Evolutionary conservation across 2,888 invertebrate species (phyloP).

Genomic region (Andrena chrysosceles): DNA sequence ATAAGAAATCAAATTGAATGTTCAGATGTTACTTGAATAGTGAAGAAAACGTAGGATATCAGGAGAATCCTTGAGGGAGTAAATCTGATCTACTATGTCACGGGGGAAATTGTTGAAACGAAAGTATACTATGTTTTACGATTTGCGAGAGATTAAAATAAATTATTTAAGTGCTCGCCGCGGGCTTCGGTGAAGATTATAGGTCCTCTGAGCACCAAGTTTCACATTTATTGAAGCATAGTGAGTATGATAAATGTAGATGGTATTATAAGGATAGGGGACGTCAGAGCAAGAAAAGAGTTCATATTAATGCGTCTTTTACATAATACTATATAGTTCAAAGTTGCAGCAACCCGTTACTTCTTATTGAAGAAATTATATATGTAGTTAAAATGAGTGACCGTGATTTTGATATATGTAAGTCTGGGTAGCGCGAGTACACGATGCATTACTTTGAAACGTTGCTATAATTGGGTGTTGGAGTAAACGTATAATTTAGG

Average conservation of each 20-base stretch:
- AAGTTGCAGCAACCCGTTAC: background rate
- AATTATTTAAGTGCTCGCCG: background rate
- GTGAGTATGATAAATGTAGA: background rate
- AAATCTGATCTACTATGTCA: slow-evolving; percentile 9
- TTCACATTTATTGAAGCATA: background rate
- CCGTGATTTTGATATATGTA: too few relatives aligned
- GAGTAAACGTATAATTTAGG: too few relatives aligned
- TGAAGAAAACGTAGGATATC: background rate
- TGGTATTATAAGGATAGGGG: background rate
- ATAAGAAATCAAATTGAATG: too few relatives aligned
- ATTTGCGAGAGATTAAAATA: slow-evolving; percentile 6
- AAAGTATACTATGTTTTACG: background rate
- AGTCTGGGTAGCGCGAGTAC: too few relatives aligned
- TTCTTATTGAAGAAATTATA: background rate
- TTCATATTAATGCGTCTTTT: background rate
- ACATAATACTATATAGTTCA: background rate
- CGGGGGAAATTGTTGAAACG: slow-evolving; percentile 1
- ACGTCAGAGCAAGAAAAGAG: background rate
- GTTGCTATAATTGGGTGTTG: too few relatives aligned
- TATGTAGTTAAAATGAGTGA: background rate
- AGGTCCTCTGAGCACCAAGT: background rate
- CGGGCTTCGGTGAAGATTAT: background rate
- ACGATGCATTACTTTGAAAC: too few relatives aligned
- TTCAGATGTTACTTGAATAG: too few relatives aligned
- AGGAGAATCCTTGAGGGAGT: background rate